A percentile compares a stretch with the other conserved stretches of the same genome.
These are phyloP conservation scores for Venustoraphidia nigricollis DNA, from an alignment of 2,888 invertebrate genomes.

Conservation along the genomic window DNA sequence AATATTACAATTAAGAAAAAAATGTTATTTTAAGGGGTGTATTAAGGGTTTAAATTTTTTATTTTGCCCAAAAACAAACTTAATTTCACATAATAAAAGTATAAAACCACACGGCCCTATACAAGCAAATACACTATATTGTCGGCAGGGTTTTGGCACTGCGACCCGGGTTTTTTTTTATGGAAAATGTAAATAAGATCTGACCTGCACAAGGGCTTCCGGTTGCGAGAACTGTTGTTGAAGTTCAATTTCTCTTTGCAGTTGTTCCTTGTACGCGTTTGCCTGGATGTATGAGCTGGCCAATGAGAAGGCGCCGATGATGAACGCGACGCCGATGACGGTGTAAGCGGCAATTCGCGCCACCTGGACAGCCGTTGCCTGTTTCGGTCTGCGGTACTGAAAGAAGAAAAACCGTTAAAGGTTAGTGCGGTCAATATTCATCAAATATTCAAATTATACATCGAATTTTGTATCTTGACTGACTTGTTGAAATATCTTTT, in stretches of 20 bases:
- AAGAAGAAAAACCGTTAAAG: conserved; percentile 24
- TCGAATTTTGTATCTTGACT: too few relatives aligned
- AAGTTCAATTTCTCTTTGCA: conserved; percentile 56
- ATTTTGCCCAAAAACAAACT: too few relatives aligned
- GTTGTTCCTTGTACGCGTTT: conserved; percentile 62
- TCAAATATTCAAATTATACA: not conserved
- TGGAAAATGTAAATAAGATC: too few relatives aligned
- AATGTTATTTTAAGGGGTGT: too few relatives aligned
- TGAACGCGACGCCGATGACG: conserved; percentile 62
- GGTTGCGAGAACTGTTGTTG: conserved; percentile 40
- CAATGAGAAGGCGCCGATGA: conserved; percentile 68
- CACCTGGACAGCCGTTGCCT: conserved; percentile 68
- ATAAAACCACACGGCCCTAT: too few relatives aligned
- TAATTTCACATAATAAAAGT: too few relatives aligned
- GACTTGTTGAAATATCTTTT: too few relatives aligned
- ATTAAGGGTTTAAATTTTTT: too few relatives aligned
- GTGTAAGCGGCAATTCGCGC: conserved; percentile 74
- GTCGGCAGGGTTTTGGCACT: too few relatives aligned
- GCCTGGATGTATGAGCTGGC: conserved; percentile 74
- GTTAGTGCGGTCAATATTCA: not conserved
- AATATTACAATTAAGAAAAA: too few relatives aligned
- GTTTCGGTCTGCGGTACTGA: conserved; percentile 61
- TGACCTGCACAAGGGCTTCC: conserved; percentile 56
- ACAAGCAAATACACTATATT: too few relatives aligned
- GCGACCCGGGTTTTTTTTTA: too few relatives aligned